Conservation (phyloP, 2,113 vertebrate genomes). For the Salvelinus namaycush region DNA sequence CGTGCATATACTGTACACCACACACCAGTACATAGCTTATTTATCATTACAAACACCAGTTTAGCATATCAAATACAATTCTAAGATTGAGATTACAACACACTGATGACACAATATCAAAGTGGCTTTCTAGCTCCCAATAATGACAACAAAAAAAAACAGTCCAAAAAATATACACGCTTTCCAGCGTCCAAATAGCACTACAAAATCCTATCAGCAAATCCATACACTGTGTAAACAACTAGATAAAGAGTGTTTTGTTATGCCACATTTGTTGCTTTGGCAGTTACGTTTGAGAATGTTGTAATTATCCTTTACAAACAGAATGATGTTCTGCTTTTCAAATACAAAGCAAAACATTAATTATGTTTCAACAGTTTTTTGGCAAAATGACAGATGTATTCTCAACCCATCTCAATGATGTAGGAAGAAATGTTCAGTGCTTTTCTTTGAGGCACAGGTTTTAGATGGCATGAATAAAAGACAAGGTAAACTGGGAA, state of each 20-base stretch:
- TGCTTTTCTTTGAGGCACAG: neutral
- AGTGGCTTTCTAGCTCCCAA: neutral
- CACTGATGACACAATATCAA: neutral
- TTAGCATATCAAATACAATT: constrained; percentile 3
- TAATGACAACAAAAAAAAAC: neutral
- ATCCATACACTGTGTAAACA: neutral
- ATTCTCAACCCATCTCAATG: neutral
- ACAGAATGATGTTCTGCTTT: neutral
- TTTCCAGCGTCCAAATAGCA: neutral
- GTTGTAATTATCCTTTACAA: neutral
- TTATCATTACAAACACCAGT: neutral
- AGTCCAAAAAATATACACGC: neutral
- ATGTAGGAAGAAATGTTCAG: neutral
- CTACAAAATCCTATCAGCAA: neutral
- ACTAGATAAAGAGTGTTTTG: neutral
- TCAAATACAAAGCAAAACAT: no score
- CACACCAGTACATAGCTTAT: neutral
- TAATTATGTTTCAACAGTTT: neutral
- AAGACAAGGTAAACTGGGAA: no score
- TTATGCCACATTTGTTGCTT: neutral
- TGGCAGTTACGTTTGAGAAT: neutral
- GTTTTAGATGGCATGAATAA: neutral
- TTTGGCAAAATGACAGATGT: neutral
- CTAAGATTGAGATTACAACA: neutral
- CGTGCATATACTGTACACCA: neutral